Base-by-base conservation (phyloP, 2,888 invertebrate genomes). In the Sesamia inferens region DNA sequence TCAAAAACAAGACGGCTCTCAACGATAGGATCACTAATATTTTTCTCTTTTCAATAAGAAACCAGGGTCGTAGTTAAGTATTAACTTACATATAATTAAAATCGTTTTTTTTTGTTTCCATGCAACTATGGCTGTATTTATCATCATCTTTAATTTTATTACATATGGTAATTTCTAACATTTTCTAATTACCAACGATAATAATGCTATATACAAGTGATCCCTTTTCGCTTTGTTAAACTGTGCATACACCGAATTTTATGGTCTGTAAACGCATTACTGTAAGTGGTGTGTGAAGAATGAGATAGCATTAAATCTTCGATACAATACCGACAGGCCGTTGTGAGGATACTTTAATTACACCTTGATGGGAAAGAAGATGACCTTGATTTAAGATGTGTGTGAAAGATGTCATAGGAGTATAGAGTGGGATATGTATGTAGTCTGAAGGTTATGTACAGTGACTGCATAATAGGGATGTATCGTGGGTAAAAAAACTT, bases 201-300 rank as follows among this genome's bases (percentile, higher is more conserved):
- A 31, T 31, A 31, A 31, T 31, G 31, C 31, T 31, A 31, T 31
- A 39, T 57, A 11, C 65, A 72, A 64, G 55, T 66, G 61, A 74
- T 61, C 54, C 54, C 8, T 59, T 58, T 78, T 83, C 73, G 73
- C 80, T 73, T 78, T 59, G 71, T 77, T 74, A 71, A 48, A 44
- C 55, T 24, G n/a, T n/a, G 39, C 55, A 58, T 62, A 59, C 48
- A 39, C 59, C n/a, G 58, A 59, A 64, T 59, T 74, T 75, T 76
- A 77, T 79, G 76, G 72, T 61, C 77, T 74, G 76, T 71, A 74
- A 74, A 83, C 57, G 19, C 39, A 79, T 85, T 75, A 65, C 16
- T 65, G 73, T 72, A 83, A 82, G 72, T 78, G 71, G 57, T 76
- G 68, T 84, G 83, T 74, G 84, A 84, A 84, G 65, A 72, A 68